phyloP scores from a whole-genome alignment of 2,888 invertebrate species.

The Drosophila kanekoi region DNA sequence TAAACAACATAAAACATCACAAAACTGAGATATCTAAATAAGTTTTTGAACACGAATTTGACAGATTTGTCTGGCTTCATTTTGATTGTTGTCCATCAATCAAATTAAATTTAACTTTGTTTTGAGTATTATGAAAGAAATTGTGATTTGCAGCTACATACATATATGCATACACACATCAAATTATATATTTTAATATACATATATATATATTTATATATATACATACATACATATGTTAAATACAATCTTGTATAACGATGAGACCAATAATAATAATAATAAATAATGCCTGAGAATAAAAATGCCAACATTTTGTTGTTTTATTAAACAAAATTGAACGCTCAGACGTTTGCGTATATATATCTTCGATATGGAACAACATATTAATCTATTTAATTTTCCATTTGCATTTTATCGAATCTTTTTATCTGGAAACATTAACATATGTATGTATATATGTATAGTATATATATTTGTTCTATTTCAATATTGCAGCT shows the following conservation, averaged over 20 bases:
- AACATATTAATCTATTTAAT: slow-evolving; percentile 3
- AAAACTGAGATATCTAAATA: slow-evolving; percentile 1
- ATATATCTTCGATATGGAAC: slow-evolving; percentile 19
- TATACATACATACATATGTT: slow-evolving; percentile 74
- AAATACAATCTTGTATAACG: slow-evolving; percentile 60
- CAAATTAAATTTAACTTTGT: slow-evolving; percentile 22
- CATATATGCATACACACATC: slow-evolving; percentile 43
- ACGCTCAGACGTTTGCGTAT: slow-evolving; percentile 4
- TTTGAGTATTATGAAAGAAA: slow-evolving; percentile 55
- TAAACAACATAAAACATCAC: slow-evolving; percentile 6
- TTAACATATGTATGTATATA: slow-evolving; percentile 52
- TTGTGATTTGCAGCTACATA: slow-evolving; percentile 64
- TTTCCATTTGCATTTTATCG: background rate
- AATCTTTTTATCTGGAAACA: slow-evolving; percentile 5
- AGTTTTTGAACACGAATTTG: slow-evolving; percentile 32
- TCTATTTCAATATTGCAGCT: background rate
- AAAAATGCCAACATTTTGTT: slow-evolving; percentile 64
- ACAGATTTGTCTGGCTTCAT: slow-evolving; percentile 17
- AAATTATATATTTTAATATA: slow-evolving; percentile 35
- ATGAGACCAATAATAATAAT: slow-evolving; percentile 74
- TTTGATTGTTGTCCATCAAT: slow-evolving; percentile 18
- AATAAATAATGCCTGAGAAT: slow-evolving; percentile 67
- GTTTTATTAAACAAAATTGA: slow-evolving; percentile 67
- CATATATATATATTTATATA: slow-evolving; percentile 44
- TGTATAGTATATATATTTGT: slow-evolving; percentile 5